These are phyloP conservation scores for Octodonta nipae DNA, from an alignment of 2,888 invertebrate genomes.

Conservation along the genomic window DNA sequence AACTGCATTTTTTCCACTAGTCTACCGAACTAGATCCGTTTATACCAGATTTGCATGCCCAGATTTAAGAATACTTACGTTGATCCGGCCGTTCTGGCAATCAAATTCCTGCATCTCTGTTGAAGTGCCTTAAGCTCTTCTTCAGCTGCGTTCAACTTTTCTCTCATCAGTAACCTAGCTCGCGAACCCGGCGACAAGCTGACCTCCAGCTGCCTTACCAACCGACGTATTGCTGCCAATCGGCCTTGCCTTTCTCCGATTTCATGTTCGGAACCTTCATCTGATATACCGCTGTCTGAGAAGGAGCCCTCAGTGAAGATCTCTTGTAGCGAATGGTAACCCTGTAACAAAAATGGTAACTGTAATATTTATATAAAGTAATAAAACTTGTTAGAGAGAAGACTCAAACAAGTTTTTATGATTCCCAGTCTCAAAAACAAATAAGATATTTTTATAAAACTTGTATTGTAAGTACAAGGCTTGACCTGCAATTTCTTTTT, in stretches of 20 bases:
- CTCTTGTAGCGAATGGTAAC: conserved; percentile 32
- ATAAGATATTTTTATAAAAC: too few species aligned
- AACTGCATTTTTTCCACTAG: too few species aligned
- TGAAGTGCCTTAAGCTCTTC: conserved; percentile 56
- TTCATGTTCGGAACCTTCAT: conserved; percentile 57
- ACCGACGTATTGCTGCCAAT: conserved; percentile 50
- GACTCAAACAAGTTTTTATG: too few species aligned
- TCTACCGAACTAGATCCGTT: too few species aligned
- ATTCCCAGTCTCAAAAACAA: too few species aligned
- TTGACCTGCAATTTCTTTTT: too few species aligned
- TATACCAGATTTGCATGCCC: too few species aligned
- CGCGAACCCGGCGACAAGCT: conserved; percentile 54
- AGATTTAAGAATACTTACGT: too few species aligned
- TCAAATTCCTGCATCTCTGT: conserved; percentile 53
- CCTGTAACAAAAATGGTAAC: conserved; percentile 33
- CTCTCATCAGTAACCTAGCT: conserved; percentile 50
- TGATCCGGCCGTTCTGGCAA: conserved; percentile 44
- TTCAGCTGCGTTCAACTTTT: conserved; percentile 59
- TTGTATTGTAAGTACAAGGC: too few species aligned
- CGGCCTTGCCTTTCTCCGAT: conserved; percentile 52
- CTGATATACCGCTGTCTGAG: conserved; percentile 68
- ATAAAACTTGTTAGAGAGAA: too few species aligned
- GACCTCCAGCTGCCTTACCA: conserved; percentile 53
- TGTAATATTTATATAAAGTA: too few species aligned
- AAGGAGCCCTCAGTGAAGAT: conserved; percentile 45